A percentile compares a stretch with the other conserved stretches of the same genome.
Conservation (phyloP, 2,113 vertebrate species). For the Coryphaenoides rupestris region DNA sequence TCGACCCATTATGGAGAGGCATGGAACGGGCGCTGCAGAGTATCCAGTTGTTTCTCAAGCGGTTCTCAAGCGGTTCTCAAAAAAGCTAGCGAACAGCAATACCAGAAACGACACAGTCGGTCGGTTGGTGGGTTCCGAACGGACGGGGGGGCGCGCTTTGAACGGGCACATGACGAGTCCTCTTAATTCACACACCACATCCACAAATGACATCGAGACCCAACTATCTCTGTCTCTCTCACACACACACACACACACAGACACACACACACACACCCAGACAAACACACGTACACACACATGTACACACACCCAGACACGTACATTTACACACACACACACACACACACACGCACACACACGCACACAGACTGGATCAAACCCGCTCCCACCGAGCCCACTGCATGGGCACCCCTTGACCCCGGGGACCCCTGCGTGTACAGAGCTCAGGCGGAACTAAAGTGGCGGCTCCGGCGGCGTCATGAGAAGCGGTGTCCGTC, state of each 20-base stretch:
- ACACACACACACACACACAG: background rate
- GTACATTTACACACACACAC: background rate
- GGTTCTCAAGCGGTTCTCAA: too few species aligned
- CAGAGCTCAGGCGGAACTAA: constrained; percentile 67
- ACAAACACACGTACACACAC: constrained; percentile 1
- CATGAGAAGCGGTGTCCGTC: constrained; percentile 66
- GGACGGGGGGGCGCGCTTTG: too few species aligned
- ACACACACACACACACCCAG: background rate
- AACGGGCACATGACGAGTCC: too few species aligned
- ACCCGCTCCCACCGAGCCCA: constrained; percentile 18
- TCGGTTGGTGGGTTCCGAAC: too few species aligned
- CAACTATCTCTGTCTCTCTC: background rate
- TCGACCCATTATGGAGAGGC: too few species aligned
- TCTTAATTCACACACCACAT: background rate
- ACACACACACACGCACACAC: constrained; percentile 8
- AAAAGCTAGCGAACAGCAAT: too few species aligned
- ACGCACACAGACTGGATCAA: background rate
- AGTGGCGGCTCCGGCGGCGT: constrained; percentile 66
- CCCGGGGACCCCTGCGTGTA: constrained; percentile 69
- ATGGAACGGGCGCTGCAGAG: too few species aligned
- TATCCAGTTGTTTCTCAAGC: too few species aligned
- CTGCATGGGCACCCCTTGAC: constrained; percentile 22
- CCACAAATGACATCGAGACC: background rate
- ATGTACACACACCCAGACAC: background rate
- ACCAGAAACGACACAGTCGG: too few species aligned